Base-by-base conservation (phyloP, 2,113 vertebrate genomes). In the Coturnix japonica region DNA sequence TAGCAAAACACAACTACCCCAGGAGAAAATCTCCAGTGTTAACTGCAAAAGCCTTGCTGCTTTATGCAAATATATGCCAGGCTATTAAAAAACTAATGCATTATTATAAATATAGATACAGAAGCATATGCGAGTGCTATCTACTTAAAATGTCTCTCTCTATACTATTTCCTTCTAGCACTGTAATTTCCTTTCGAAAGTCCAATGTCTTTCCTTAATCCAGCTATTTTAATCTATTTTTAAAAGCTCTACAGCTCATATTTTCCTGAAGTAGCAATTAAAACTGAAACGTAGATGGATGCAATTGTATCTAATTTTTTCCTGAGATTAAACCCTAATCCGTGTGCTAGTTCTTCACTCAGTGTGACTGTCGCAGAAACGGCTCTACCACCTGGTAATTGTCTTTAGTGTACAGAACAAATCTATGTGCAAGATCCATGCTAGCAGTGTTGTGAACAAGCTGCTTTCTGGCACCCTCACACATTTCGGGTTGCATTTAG, bases 151-250 rank as follows among this genome's bases (percentile, higher is more conserved):
- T 43, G 3, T 20, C 81, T 81, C 85, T 80, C 23, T 76, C 43
- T 37, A 33, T 63, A 49, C 47, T 78, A 35, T 83, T 78, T 65
- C 70, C 31, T 81, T 81, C 39, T 72, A 72, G 60, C 41, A 51
- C 33, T 73, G 5, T 46, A 66, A 94, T 85, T 93, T 82, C 41
- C 71, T 89, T 39, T 69, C 7, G 0, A 39, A 93, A 93, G 63
- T 84, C 47, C 74, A 81, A 63, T 54, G 46, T 54, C 49, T 73
- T 30, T 77, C 41, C 90, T 69, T 91, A 92, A 94, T 81, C 70
- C 39, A 22, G 72, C 81, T 87, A 6, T 31, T 54, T 54, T 54
- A 39, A 63, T 81, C 70, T 31, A 76, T 47, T 78, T 4, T 70
- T 92, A 79, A 91, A 84, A 90, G 77, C 74, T 81, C 49, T 76